Conservation (phyloP, 2,888 invertebrate genomes). For the Brachyptera risi region DNA sequence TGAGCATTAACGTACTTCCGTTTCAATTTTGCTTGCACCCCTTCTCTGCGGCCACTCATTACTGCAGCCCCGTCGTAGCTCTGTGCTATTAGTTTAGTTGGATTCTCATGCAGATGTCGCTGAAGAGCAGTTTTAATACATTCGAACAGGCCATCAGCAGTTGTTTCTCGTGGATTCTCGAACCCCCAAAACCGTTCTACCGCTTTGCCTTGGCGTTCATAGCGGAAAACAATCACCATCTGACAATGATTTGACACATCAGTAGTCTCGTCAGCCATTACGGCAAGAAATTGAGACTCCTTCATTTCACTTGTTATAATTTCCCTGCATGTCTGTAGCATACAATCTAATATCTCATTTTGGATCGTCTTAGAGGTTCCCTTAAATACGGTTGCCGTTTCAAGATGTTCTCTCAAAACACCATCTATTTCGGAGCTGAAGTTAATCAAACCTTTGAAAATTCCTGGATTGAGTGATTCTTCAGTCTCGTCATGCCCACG, state of each 20-base stretch:
- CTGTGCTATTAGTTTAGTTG: conserved; percentile 37
- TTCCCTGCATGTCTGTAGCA: conserved; percentile 37
- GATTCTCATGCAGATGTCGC: conserved; percentile 16
- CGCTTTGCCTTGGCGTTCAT: conserved; percentile 35
- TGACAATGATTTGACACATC: conserved; percentile 36
- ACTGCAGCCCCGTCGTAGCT: conserved; percentile 38
- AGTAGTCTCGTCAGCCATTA: conserved; percentile 39
- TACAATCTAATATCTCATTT: conserved; percentile 37
- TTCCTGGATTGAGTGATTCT: conserved; percentile 35
- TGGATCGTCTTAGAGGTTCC: conserved; percentile 36
- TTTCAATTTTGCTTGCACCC: conserved; percentile 38
- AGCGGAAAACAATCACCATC: conserved; percentile 37
- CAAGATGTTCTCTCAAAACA: conserved; percentile 36
- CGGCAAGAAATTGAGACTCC: conserved; percentile 33
- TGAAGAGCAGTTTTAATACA: conserved; percentile 31
- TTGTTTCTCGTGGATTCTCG: conserved; percentile 33
- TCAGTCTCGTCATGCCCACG: conserved; percentile 39
- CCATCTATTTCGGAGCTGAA: conserved; percentile 37
- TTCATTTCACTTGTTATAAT: conserved; percentile 37
- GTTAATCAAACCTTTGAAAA: conserved; percentile 38
- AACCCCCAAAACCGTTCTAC: conserved; percentile 38
- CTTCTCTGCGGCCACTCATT: conserved; percentile 35
- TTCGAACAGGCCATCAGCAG: conserved; percentile 29
- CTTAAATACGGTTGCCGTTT: conserved; percentile 37
- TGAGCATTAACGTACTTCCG: conserved; percentile 35